A percentile compares a stretch with the other conserved stretches of the same genome.
phyloP scores from a whole-genome alignment of 2,888 invertebrate genomes.

The Augiades crinisus region DNA sequence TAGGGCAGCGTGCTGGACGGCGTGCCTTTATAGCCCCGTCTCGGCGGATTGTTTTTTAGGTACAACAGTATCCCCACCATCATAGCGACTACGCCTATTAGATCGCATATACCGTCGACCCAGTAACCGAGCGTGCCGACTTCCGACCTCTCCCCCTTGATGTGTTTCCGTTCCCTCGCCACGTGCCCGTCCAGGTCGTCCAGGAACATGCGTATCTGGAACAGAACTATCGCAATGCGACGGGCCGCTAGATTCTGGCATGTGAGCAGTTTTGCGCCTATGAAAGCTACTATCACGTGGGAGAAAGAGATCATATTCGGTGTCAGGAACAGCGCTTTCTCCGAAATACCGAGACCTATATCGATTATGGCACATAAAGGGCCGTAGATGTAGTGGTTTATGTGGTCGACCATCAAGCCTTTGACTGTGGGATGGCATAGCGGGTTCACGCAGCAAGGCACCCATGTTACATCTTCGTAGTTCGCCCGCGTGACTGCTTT shows the following conservation, averaged over 20 bases:
- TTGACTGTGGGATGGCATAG: conserved; percentile 92
- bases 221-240: conserved; percentile 87
- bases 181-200: conserved; percentile 94
- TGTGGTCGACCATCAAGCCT: conserved; percentile 90
- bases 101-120: conserved; percentile 92
- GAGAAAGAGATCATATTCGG: conserved; percentile 92
- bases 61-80: conserved; percentile 86
- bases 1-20: conserved; percentile 82
- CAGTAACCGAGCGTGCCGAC: conserved; percentile 91
- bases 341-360: conserved; percentile 83
- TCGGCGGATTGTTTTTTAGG: conserved; percentile 86
- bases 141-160: conserved; percentile 89
- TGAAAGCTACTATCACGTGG: conserved; percentile 88
- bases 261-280: conserved; percentile 88
- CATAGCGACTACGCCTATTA: conserved; percentile 87
- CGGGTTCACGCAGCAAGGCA: conserved; percentile 88
- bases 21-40: conserved; percentile 84
- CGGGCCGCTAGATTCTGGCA: conserved; percentile 87
- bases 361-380: conserved; percentile 90
- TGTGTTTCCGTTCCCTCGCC: conserved; percentile 87
- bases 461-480: conserved; percentile 81
- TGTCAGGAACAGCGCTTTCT: conserved; percentile 82
- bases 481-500: conserved; percentile 40
- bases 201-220: conserved; percentile 90
- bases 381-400: conserved; percentile 91